Percentiles rank a stretch among this genome's conserved stretches.
Evolutionary conservation across 2,113 vertebrate species (phyloP).

Genomic region (Phrynocephalus versicolor): DNA sequence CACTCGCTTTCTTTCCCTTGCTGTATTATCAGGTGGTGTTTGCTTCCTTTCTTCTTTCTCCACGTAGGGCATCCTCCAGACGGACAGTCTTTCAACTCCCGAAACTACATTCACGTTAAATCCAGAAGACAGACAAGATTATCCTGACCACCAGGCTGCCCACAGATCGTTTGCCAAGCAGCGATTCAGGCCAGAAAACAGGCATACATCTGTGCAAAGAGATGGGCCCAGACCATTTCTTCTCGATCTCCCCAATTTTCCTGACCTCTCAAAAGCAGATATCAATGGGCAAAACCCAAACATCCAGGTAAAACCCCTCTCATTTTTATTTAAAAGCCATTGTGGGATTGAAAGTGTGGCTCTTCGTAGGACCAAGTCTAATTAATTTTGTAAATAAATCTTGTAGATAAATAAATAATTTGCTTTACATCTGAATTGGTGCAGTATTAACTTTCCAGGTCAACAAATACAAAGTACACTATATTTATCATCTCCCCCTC

Average conservation of each 20-base stretch:
- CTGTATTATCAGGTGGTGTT: neutral
- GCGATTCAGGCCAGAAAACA: constrained; percentile 72
- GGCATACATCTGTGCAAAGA: constrained; percentile 81
- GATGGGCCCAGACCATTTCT: constrained; percentile 90
- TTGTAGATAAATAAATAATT: no score
- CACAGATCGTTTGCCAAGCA: constrained; percentile 80
- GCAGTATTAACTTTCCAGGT: neutral
- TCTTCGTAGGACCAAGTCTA: neutral
- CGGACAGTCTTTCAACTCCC: constrained; percentile 73
- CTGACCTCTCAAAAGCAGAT: constrained; percentile 95
- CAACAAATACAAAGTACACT: neutral
- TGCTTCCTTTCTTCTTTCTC: constrained; percentile 17
- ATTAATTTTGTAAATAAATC: neutral
- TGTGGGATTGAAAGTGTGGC: neutral
- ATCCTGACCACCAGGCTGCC: constrained; percentile 75
- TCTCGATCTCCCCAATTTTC: constrained; percentile 94
- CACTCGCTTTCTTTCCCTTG: neutral
- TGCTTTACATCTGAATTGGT: neutral
- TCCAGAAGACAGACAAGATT: constrained; percentile 71
- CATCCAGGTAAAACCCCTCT: constrained; percentile 85
- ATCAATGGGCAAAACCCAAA: constrained; percentile 97
- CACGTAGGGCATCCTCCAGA: constrained; percentile 77
- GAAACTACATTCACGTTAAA: constrained; percentile 74
- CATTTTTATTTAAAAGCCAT: neutral
- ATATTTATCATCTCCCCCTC: neutral